Conservation (phyloP, 2,888 invertebrate species). For the Ligdia adustata region DNA sequence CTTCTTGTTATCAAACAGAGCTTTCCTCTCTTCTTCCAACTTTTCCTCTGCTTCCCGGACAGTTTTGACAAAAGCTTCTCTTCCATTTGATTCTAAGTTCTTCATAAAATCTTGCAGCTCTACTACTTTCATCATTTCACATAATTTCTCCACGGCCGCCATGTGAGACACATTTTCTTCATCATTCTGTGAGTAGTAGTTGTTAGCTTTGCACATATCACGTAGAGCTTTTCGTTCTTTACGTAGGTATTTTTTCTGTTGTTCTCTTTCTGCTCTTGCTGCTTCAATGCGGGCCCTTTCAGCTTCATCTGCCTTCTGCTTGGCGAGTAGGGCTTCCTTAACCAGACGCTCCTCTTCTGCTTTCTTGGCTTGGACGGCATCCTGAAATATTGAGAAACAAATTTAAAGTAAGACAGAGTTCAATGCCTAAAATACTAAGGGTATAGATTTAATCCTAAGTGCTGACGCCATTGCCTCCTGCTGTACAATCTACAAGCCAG, state of each 20-base stretch:
- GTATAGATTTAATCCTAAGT: too few species aligned
- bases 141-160: constrained; percentile 96
- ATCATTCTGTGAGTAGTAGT: constrained; percentile 90
- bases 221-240: constrained; percentile 93
- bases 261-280: constrained; percentile 93
- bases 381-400: constrained; percentile 63
- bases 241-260: constrained; percentile 92
- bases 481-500: too few species aligned
- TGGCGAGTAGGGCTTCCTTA: constrained; percentile 89
- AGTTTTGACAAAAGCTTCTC: constrained; percentile 86
- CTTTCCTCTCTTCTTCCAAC: constrained; percentile 90
- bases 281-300: constrained; percentile 92
- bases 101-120: constrained; percentile 91
- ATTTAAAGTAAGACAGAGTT: neutral
- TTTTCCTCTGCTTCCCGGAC: constrained; percentile 89
- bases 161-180: constrained; percentile 91
- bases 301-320: constrained; percentile 91
- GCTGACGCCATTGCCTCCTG: too few species aligned
- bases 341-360: constrained; percentile 92
- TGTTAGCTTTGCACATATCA: constrained; percentile 90
- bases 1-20: constrained; percentile 80
- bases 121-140: constrained; percentile 89
- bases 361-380: constrained; percentile 91
- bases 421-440: too few species aligned
- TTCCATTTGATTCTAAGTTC: constrained; percentile 86